These are phyloP conservation scores for Pherbina coryleti DNA, from an alignment of 2,888 invertebrate species.

Conservation along the genomic window DNA sequence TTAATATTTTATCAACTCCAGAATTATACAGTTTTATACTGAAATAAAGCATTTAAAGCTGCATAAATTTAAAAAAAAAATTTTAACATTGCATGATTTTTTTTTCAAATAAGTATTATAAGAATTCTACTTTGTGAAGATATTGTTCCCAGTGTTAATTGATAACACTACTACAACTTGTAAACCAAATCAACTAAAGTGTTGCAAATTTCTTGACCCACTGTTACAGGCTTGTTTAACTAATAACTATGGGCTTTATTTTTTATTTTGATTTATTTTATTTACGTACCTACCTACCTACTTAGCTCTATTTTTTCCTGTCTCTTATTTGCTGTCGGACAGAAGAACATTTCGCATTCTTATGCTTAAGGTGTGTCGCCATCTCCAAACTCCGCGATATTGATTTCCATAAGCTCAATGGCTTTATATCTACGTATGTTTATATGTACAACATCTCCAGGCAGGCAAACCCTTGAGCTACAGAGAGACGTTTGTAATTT, in stretches of 20 bases:
- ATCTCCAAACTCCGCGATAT: background rate
- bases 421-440: background rate
- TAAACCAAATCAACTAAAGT: background rate
- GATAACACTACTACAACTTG: too few relatives aligned
- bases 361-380: slow-evolving; percentile 28
- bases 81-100: too few relatives aligned
- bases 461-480: background rate
- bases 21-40: too few relatives aligned
- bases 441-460: background rate
- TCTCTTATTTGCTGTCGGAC: background rate
- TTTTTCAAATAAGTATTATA: too few relatives aligned
- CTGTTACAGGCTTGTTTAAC: background rate
- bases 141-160: too few relatives aligned
- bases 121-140: too few relatives aligned
- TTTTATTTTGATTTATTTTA: background rate
- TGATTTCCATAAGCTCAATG: slow-evolving; percentile 19
- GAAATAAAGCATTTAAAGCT: too few relatives aligned
- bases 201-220: background rate
- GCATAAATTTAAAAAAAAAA: too few relatives aligned
- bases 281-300: background rate
- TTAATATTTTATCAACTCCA: too few relatives aligned
- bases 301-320: background rate
- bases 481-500: background rate
- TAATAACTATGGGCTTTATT: background rate
- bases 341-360: slow-evolving; percentile 4